Evolutionary conservation across 2,113 vertebrate genomes (phyloP), one percentile per base, ranked within the genome.

Genomic region (Phyllostomus hastatus): DNA sequence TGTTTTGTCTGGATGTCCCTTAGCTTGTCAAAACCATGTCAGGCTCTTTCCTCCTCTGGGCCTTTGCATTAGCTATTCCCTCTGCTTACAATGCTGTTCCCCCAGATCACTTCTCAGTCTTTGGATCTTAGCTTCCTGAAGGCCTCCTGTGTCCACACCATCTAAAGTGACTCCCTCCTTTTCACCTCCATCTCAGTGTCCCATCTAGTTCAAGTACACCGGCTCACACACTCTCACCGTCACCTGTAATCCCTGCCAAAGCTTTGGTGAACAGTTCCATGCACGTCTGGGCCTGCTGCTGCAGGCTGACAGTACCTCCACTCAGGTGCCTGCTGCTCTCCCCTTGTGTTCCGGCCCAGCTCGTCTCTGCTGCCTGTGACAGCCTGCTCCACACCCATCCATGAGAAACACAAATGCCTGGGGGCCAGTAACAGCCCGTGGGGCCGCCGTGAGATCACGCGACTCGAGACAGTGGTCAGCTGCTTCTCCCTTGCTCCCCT

Each of bases 301-400:
- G 43, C 19, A 1, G 20, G 16, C 16, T 24, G 22, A 28, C 16
- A 43, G 38, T 4, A 2, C 31, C 50, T 41, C 50, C 14, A 3
- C 35, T 38, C 48, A 9, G 0, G 3, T 10, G 5, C 35, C 7
- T 16, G 10, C 15, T 31, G 10, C 4, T 20, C 17, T 22, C 48
- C 3, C 20, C 16, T 31, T 12, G 6, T 17, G 31, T 82, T 35
- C 46, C 54, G 19, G 52, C 54, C 73, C 41, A 52, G 46, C 11
- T 50, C 26, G 15, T 70, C 84, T 89, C 61, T 35, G 10, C 76
- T 89, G 17, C 67, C 46, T 28, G 24, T 38, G 66, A 48, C 67
- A 76, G 35, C 33, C 66, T 69, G 54, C 52, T 92, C 67, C 66
- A 50, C 46, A 33, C 16, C 16, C 24, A n/a, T 20, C 14, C 67